These are phyloP conservation scores for Dorcus hopei DNA, from an alignment of 2,888 invertebrate species.

Conservation along the genomic window DNA sequence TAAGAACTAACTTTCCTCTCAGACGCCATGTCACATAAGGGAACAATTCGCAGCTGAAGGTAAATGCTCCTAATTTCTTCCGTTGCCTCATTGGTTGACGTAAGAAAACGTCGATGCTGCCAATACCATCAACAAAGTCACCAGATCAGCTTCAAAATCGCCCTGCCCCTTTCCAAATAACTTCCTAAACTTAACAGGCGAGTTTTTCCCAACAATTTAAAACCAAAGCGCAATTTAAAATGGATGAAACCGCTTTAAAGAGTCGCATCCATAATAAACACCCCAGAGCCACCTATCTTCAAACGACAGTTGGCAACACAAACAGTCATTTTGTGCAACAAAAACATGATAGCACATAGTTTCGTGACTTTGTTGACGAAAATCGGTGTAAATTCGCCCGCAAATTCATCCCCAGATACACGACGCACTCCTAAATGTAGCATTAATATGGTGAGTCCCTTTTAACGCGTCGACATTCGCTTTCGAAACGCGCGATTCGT, in stretches of 20 bases:
- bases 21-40: conserved; percentile 80
- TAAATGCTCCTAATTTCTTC: conserved; percentile 49
- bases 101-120: conserved; percentile 33
- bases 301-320: conserved; percentile 10
- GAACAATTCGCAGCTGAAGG: conserved; percentile 52
- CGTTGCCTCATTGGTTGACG: conserved; percentile 47
- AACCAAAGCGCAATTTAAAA: neutral
- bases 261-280: too few species aligned
- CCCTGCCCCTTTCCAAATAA: too few species aligned
- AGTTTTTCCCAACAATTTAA: neutral
- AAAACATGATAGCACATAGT: conserved; percentile 20
- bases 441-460: too few species aligned
- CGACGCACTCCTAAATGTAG: too few species aligned
- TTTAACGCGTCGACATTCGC: too few species aligned
- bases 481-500: too few species aligned
- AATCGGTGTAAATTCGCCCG: neutral
- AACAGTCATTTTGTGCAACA: conserved; percentile 17
- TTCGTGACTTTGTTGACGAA: conserved; percentile 17
- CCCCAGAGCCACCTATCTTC: too few species aligned
- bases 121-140: conserved; percentile 25
- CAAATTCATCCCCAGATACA: too few species aligned
- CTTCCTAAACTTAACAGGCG: neutral
- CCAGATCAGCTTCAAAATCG: neutral
- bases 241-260: too few species aligned
- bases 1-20: conserved; percentile 65